Evolutionary conservation across 2,797 vertebrate genomes (phyloP).

Genomic region (Trichosurus vulpecula): DNA sequence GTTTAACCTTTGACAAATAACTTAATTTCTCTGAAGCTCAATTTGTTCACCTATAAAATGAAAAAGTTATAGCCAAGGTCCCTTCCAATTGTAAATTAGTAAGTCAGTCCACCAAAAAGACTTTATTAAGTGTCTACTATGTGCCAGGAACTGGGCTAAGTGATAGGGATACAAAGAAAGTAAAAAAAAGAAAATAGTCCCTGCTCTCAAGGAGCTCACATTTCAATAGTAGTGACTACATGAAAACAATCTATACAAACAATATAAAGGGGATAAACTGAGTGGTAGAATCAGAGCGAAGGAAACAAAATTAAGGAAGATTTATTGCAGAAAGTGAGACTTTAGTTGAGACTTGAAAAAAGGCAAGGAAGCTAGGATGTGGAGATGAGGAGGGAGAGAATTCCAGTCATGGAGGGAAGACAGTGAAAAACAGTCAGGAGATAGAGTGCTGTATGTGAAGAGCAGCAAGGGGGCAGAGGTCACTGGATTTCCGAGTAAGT

Average conservation of each 20-base stretch:
- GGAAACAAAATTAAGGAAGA: neutral
- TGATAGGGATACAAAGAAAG: neutral
- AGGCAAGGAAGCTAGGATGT: neutral
- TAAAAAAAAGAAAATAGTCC: neutral
- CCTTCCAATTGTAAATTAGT: neutral
- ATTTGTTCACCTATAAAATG: neutral
- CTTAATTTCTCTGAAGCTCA: neutral
- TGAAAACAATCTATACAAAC: neutral
- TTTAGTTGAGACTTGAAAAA: neutral
- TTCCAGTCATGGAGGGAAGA: neutral
- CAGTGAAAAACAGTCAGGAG: neutral
- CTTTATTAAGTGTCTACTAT: neutral
- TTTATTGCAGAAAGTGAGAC: neutral
- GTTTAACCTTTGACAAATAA: neutral
- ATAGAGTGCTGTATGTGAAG: neutral
- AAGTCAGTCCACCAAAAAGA: neutral
- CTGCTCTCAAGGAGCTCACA: neutral
- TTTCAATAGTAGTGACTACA: neutral
- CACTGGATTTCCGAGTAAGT: neutral
- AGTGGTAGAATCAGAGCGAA: neutral
- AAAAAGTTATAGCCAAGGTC: neutral
- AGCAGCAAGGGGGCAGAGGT: neutral
- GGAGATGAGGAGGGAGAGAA: neutral
- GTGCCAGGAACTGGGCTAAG: neutral
- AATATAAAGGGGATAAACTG: neutral